Evolutionary conservation across 2,888 invertebrate genomes (phyloP).

Genomic region (Colletes collaris): DNA sequence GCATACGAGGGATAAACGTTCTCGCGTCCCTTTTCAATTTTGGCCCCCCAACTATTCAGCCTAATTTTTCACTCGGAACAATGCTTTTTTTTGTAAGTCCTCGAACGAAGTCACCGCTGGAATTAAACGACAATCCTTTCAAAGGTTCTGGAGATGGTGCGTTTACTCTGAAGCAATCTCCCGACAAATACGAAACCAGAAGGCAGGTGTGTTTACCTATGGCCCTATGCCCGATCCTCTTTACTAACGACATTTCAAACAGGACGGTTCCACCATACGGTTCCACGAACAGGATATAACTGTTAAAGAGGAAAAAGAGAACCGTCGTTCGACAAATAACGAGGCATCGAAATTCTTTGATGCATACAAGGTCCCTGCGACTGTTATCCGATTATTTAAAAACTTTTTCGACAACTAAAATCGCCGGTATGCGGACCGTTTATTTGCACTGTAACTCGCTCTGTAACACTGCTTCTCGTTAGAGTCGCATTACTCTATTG

Average conservation of each 20-base stretch:
- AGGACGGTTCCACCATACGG: neutral
- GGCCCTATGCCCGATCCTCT: constrained; percentile 18
- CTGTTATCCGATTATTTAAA: neutral
- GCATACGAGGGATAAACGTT: neutral
- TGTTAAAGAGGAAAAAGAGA: constrained; percentile 1
- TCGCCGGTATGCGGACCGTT: constrained; percentile 18
- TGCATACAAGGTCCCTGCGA: neutral
- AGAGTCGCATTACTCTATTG: constrained; percentile 48
- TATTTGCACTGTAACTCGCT: constrained; percentile 19
- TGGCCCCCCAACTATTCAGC: neutral
- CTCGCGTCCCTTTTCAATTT: neutral
- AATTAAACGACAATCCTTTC: constrained; percentile 9
- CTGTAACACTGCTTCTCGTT: constrained; percentile 36
- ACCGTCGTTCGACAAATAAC: constrained; percentile 28
- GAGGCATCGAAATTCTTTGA: constrained; percentile 39
- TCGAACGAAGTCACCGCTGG: constrained; percentile 3
- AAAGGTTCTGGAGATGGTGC: neutral
- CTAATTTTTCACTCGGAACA: constrained; percentile 38
- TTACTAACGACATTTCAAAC: constrained; percentile 26
- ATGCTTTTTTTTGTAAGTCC: neutral
- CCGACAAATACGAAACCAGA: constrained; percentile 36
- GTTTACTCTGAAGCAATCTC: constrained; percentile 18
- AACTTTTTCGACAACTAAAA: constrained; percentile 19
- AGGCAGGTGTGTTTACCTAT: constrained; percentile 47
- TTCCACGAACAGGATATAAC: constrained; percentile 25